Evolutionary conservation across 1,140 invertebrate genomes (phyloP).

Genomic region (Sinonovacula constricta): DNA sequence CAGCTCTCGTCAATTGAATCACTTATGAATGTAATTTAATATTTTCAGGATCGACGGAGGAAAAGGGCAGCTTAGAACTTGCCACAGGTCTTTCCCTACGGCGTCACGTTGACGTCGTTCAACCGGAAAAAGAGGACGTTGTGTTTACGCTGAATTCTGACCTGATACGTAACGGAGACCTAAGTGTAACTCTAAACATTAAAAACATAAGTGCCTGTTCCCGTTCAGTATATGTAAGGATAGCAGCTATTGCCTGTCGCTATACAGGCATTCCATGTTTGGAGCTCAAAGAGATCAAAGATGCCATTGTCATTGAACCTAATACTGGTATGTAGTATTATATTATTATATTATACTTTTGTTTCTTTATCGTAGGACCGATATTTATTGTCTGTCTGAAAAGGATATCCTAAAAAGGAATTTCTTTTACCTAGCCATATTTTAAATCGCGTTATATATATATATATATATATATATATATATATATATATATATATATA

Average conservation of each 20-base stretch:
- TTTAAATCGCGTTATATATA: no score
- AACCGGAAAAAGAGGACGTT: conserved; percentile 56
- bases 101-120: conserved; percentile 30
- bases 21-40: no score
- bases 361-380: no score
- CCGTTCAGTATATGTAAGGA: conserved; percentile 64
- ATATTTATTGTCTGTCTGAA: no score
- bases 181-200: conserved; percentile 59
- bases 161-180: conserved; percentile 63
- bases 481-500: no score
- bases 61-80: conserved; percentile 52
- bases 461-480: no score
- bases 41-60: conserved; percentile 66
- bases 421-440: no score
- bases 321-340: conserved; percentile 60
- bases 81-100: conserved; percentile 59
- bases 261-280: conserved; percentile 70
- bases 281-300: conserved; percentile 64
- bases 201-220: conserved; percentile 60
- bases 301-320: conserved; percentile 63
- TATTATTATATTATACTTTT: no score
- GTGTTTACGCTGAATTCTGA: conserved; percentile 64
- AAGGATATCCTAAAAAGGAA: no score
- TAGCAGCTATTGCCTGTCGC: conserved; percentile 62
- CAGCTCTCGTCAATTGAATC: no score